Evolutionary conservation across 2,113 vertebrate species (phyloP).

Genomic region (Antigone vipio): DNA sequence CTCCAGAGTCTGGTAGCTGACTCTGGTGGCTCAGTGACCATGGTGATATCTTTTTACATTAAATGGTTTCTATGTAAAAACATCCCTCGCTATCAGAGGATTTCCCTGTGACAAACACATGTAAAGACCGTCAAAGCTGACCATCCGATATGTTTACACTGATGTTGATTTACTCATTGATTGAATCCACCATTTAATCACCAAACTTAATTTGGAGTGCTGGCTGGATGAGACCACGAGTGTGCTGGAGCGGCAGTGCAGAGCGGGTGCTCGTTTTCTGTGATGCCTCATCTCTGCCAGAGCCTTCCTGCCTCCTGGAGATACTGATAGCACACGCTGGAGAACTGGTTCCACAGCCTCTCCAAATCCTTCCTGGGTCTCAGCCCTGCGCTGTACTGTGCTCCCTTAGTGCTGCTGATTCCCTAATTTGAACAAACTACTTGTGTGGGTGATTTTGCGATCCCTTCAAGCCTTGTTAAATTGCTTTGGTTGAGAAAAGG

Average conservation of each 20-base stretch:
- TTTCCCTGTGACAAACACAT: neutral
- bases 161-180: neutral
- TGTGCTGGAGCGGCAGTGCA: neutral
- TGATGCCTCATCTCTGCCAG: neutral
- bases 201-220: neutral
- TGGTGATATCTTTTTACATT: neutral
- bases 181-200: neutral
- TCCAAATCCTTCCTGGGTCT: neutral
- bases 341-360: neutral
- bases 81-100: neutral
- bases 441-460: neutral
- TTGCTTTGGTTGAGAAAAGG: neutral
- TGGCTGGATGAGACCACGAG: neutral
- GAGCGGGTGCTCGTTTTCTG: neutral
- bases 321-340: neutral
- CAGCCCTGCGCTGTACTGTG: rapidly evolving
- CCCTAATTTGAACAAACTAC: neutral
- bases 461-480: neutral
- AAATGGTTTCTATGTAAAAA: neutral
- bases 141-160: neutral
- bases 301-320: neutral
- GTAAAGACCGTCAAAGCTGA: neutral
- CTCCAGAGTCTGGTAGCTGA: neutral
- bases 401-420: neutral
- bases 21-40: neutral